Evolutionary conservation across 2,888 invertebrate species (phyloP).

Genomic region (Dendrolimus houi): DNA sequence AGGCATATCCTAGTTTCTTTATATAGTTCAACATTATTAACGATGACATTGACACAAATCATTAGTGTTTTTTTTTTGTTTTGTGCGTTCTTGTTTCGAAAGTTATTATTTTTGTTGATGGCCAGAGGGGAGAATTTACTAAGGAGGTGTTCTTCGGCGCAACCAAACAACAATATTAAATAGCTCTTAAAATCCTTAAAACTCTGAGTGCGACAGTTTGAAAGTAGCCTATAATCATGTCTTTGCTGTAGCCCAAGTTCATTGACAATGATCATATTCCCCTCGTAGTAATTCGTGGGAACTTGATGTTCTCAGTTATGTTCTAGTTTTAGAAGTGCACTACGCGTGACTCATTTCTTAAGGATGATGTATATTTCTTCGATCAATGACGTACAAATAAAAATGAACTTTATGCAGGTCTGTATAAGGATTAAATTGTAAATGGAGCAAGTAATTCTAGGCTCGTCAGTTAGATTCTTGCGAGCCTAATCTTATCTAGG

Average conservation of each 20-base stretch:
- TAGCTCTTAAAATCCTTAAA: too few relatives aligned
- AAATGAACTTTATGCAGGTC: not conserved
- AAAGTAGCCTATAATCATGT: too few relatives aligned
- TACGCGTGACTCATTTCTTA: constrained; percentile 22
- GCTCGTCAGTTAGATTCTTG: not conserved
- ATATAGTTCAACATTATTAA: too few relatives aligned
- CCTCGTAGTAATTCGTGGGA: constrained; percentile 23
- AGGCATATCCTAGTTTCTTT: too few relatives aligned
- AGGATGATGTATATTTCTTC: constrained; percentile 5
- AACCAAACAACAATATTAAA: too few relatives aligned
- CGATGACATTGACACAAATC: too few relatives aligned
- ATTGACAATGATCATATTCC: not conserved
- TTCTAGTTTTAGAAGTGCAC: constrained; percentile 34
- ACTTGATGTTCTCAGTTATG: constrained; percentile 24
- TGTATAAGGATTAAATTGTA: not conserved
- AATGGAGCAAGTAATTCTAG: not conserved
- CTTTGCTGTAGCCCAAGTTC: not conserved
- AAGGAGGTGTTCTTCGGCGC: too few relatives aligned
- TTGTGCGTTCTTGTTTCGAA: too few relatives aligned
- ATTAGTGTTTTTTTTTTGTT: too few relatives aligned
- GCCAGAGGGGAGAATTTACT: too few relatives aligned
- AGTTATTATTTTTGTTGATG: too few relatives aligned
- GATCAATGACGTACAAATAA: not conserved
- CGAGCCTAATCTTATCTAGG: not conserved
- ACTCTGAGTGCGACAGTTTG: too few relatives aligned